These are phyloP conservation scores for Mesocricetus auratus DNA, from an alignment of 2,113 vertebrate genomes.

Conservation along the genomic window DNA sequence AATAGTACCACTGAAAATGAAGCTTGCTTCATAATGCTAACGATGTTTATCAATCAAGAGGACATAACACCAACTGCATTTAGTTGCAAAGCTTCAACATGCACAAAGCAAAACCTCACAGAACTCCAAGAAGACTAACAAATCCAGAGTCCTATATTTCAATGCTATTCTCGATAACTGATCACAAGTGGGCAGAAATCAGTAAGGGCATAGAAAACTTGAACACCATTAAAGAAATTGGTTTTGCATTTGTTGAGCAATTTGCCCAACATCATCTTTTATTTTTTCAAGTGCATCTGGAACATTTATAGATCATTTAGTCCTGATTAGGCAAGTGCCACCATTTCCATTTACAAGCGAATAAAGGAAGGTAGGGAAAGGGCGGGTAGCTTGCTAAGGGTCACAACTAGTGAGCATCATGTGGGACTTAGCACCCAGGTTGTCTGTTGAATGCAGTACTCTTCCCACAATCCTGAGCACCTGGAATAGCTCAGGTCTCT, in stretches of 20 bases:
- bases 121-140: neutral
- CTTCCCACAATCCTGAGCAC: neutral
- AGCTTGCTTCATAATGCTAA: conserved; percentile 18
- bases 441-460: neutral
- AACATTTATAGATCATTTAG: conserved; percentile 16
- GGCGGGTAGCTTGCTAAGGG: neutral
- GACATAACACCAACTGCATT: neutral
- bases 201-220: neutral
- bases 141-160: neutral
- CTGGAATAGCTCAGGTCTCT: conserved; percentile 63
- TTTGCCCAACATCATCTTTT: neutral
- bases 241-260: neutral
- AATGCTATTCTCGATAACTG: neutral
- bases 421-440: neutral
- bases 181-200: neutral
- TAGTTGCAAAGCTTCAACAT: conserved; percentile 49
- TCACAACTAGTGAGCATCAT: neutral
- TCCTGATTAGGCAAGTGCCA: neutral
- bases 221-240: neutral
- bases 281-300: neutral
- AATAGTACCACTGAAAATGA: neutral
- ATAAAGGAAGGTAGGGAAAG: neutral
- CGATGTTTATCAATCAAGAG: neutral
- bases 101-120: neutral
- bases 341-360: neutral